Percentiles rank a stretch among this genome's conserved stretches.
Evolutionary conservation across 2,888 invertebrate species (phyloP).

Genomic region (Eristalis arbustorum): DNA sequence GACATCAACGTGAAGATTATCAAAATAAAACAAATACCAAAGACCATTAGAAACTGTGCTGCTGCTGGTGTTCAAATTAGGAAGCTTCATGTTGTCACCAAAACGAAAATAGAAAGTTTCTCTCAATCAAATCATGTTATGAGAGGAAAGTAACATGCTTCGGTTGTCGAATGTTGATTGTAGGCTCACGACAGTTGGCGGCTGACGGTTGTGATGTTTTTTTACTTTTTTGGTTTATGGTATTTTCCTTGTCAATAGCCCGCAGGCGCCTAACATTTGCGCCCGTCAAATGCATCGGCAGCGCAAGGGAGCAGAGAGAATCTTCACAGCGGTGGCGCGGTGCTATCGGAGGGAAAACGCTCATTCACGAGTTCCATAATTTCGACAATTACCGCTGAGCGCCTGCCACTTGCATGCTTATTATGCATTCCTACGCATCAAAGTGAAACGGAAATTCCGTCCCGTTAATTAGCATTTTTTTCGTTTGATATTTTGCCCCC

Average conservation of each 20-base stretch:
- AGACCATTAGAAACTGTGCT: neutral
- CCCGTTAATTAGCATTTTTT: conserved; percentile 32
- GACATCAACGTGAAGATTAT: neutral
- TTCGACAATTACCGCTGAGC: neutral
- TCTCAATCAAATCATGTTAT: neutral
- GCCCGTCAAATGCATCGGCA: no score
- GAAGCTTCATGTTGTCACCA: neutral
- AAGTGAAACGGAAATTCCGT: conserved; percentile 48
- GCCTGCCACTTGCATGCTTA: neutral
- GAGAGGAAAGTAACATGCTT: neutral
- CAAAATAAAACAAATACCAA: neutral
- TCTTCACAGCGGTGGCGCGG: neutral
- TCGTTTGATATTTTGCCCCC: neutral
- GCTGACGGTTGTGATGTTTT: neutral
- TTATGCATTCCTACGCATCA: conserved; percentile 51
- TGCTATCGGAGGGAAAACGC: neutral
- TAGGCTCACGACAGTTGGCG: neutral
- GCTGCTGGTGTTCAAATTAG: neutral
- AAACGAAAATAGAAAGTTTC: conserved; percentile 6
- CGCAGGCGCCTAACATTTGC: neutral
- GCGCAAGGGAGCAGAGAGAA: neutral
- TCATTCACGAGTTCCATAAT: neutral
- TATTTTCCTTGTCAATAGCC: neutral
- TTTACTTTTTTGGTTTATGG: no score
- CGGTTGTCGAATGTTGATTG: neutral